Evolutionary conservation across 2,113 vertebrate species (phyloP).

Genomic region (Cryptomyrus ogoouensis): DNA sequence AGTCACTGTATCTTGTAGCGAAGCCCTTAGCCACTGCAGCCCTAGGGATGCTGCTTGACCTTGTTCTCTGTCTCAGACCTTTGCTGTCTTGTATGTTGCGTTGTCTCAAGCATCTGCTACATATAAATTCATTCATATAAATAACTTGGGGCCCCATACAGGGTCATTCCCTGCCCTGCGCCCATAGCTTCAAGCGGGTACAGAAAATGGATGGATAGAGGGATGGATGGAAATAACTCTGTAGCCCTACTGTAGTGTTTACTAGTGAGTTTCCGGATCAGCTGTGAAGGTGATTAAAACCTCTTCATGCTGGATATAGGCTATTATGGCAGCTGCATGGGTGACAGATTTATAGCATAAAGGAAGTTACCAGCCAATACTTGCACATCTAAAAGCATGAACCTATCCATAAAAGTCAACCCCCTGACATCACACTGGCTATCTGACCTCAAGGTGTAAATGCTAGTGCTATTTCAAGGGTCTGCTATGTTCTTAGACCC

Average conservation of each 20-base stretch:
- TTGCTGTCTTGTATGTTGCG: neutral
- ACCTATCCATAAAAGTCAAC: neutral
- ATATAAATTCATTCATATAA: neutral
- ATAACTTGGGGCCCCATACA: neutral
- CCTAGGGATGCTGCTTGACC: neutral
- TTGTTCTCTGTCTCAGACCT: neutral
- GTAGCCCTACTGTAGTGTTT: neutral
- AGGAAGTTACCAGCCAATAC: neutral
- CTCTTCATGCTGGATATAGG: neutral
- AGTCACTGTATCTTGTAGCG: neutral
- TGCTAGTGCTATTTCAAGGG: neutral
- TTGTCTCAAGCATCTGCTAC: neutral
- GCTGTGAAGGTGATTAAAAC: neutral
- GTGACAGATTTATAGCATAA: neutral
- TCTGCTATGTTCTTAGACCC: neutral
- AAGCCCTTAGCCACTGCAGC: neutral
- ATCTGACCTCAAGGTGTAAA: neutral
- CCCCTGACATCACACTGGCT: neutral
- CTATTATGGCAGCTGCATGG: neutral
- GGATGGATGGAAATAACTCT: neutral
- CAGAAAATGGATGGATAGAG: neutral
- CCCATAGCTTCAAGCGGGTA: neutral
- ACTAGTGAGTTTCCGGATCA: neutral
- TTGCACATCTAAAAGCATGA: neutral
- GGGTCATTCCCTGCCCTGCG: neutral